Evolutionary conservation across 2,797 vertebrate species (phyloP).

Genomic region (Arctocebus calabarensis): DNA sequence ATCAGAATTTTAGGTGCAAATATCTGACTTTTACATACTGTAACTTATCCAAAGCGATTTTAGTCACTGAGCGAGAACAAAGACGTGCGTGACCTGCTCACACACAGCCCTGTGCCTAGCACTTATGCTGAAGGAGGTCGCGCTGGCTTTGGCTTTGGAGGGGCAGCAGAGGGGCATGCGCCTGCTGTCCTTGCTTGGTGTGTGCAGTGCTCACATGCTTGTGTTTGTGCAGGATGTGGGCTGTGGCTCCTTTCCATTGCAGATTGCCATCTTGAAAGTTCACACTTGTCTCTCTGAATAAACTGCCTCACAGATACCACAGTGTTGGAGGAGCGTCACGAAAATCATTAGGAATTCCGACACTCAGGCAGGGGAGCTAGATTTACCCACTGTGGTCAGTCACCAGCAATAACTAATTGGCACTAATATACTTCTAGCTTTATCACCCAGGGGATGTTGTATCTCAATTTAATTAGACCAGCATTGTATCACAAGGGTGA

Average conservation of each 20-base stretch:
- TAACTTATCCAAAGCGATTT: neutral
- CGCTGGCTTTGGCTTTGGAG: neutral
- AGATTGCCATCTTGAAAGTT: neutral
- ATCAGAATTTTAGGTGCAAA: neutral
- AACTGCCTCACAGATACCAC: neutral
- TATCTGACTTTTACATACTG: neutral
- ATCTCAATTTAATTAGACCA: neutral
- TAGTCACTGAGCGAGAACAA: neutral
- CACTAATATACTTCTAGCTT: too few relatives aligned
- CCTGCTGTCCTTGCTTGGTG: neutral
- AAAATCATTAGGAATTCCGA: neutral
- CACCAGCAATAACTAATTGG: neutral
- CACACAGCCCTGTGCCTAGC: neutral
- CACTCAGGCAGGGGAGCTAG: neutral
- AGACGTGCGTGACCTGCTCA: fast-evolving
- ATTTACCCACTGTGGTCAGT: neutral
- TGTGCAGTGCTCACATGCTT: fast-evolving
- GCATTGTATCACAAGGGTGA: neutral
- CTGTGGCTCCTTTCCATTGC: neutral
- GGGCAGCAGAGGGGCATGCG: neutral
- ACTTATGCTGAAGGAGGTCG: too few relatives aligned
- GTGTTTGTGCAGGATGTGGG: neutral
- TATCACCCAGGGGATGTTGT: neutral
- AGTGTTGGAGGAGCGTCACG: neutral
- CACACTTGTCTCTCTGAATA: neutral